Conservation (phyloP, 2,888 invertebrate genomes). For the Cyaniris semiargus region DNA sequence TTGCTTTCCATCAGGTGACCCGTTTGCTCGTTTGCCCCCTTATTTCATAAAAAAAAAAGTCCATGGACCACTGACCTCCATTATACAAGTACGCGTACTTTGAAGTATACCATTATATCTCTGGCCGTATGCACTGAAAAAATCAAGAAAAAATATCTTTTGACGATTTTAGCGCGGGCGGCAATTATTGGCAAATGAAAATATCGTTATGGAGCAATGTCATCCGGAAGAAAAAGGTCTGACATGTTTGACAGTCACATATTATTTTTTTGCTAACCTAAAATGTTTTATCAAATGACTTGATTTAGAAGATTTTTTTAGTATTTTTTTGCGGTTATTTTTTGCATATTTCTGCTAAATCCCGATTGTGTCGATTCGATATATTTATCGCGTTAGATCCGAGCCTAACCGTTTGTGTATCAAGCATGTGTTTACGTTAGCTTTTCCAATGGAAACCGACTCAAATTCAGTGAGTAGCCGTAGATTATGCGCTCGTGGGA, state of each 20-base stretch:
- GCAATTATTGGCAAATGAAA: conserved; percentile 78
- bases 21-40: no score
- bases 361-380: conserved; percentile 71
- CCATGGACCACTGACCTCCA: no score
- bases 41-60: no score
- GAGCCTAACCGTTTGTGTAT: conserved; percentile 62
- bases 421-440: conserved; percentile 73
- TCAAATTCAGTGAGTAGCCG: conserved; percentile 74
- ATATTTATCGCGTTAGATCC: conserved; percentile 57
- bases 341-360: conserved; percentile 75
- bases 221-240: conserved; percentile 79
- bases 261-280: conserved; percentile 80
- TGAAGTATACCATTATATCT: background rate
- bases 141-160: conserved; percentile 55
- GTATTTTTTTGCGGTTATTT: conserved; percentile 70
- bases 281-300: conserved; percentile 80
- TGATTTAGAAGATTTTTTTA: conserved; percentile 70
- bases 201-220: conserved; percentile 75
- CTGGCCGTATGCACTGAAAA: conserved; percentile 43
- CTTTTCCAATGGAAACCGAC: conserved; percentile 75
- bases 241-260: conserved; percentile 76
- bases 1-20: no score
- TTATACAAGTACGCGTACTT: no score
- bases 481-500: background rate
- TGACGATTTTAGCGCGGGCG: conserved; percentile 66